Evolutionary conservation across 64 coral and sea anemone species (phyloP).

Genomic region (Actinia equina): DNA sequence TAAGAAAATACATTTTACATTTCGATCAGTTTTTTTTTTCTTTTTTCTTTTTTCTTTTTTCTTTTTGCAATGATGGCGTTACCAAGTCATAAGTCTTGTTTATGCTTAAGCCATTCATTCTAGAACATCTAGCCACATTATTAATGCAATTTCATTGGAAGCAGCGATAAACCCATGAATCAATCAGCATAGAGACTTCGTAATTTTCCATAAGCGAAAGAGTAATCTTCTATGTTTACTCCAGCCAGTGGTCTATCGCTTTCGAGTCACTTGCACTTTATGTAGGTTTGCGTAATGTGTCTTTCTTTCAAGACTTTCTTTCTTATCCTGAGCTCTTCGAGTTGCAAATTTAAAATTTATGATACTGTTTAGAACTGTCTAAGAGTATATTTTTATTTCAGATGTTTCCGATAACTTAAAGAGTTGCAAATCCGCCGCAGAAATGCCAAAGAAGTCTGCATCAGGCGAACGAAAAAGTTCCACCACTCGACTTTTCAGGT

Average conservation of each 20-base stretch:
- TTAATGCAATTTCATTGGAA: not conserved
- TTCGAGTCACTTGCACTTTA: not conserved
- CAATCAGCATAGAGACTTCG: not conserved
- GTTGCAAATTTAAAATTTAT: too few species aligned
- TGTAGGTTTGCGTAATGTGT: too few species aligned
- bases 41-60: not conserved
- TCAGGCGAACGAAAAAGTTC: constrained; percentile 42
- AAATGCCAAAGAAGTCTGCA: constrained; percentile 80
- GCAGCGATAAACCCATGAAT: not conserved
- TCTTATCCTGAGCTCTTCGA: too few species aligned
- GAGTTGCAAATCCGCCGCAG: not conserved
- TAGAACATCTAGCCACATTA: not conserved
- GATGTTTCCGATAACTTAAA: not conserved
- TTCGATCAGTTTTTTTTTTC: not conserved
- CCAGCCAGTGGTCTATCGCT: not conserved
- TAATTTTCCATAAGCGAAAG: not conserved
- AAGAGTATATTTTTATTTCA: not conserved
- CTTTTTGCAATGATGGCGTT: not conserved
- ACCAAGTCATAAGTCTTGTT: not conserved
- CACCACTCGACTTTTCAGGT: constrained; percentile 58
- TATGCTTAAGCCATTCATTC: not conserved
- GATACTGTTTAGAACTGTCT: not conserved
- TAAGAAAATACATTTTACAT: not conserved
- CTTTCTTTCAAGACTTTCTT: too few species aligned
- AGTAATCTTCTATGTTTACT: not conserved